Base-by-base conservation (phyloP, 2,888 invertebrate species). In the Scaeva pyrastri region DNA sequence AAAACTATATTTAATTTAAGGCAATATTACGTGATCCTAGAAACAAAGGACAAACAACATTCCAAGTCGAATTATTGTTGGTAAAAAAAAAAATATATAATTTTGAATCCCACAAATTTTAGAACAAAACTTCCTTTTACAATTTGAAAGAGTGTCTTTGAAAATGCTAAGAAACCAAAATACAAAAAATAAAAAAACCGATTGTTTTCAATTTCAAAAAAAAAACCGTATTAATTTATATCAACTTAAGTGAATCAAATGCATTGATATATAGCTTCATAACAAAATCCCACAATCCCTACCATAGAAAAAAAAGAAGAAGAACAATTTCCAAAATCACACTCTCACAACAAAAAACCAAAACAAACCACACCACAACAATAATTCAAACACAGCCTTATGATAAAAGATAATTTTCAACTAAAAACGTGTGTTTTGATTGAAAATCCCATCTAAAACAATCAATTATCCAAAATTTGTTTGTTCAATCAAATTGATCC, bases 341-440 rank as follows among this genome's bases (percentile, higher is more conserved):
- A 52, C 14, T 23, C 26, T 39, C 58, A 26, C 26, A 19, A 31
- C 12, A 10, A 19, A 26, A 26, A 11, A 12, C 7, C 23, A 23
- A 14, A 21, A 14, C 7, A 8, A 5, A 21, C 19, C 12, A 14
- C 23, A 43, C 43, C 1, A 31, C 31, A 2, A 16, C 12, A 41
- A 41, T 11, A n/a, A 60, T 23, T 43, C 58, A 48, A 68, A 68
- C 52, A 52, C 52, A 23, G 23, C 23, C 19, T 52, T 52, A 50
- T 66, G 50, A 39, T 68, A 52, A 11, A 12, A 48, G 36, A 23
- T 26, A 26, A 16, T n/a, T 52, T 56, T 52, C 8, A 23, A 68
- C 21, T 56, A 36, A 58, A 58, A 76, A 66, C 6, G 16, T 23
- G 43, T 76, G 66, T 76, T 75, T 80, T 71, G 52, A 75, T 84